A percentile compares a stretch with the other conserved stretches of the same genome.
Conservation (phyloP, 2,797 vertebrate species). For the Nasua narica region DNA sequence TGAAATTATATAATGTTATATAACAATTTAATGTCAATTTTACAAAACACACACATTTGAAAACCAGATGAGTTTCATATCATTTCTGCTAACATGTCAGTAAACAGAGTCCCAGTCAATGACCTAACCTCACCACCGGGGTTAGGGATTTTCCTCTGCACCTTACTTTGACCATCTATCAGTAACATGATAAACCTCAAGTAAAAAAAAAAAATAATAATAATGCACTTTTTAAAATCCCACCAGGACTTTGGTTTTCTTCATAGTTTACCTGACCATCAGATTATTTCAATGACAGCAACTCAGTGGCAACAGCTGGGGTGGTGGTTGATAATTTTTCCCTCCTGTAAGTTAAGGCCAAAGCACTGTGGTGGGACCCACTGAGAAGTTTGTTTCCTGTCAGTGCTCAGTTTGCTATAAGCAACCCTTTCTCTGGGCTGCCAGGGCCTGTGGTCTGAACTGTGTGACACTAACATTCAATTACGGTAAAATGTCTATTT, state of each 20-base stretch:
- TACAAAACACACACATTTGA: neutral
- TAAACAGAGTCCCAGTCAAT: neutral
- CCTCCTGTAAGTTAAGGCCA: constrained; percentile 57
- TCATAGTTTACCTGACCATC: neutral
- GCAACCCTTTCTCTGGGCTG: constrained; percentile 66
- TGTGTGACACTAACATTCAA: constrained; percentile 77
- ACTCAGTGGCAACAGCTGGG: neutral
- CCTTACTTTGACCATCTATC: constrained; percentile 39
- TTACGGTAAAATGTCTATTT: constrained; percentile 85
- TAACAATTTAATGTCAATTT: neutral
- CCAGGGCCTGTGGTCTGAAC: constrained; percentile 84
- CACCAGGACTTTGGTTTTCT: neutral
- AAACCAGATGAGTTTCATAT: neutral
- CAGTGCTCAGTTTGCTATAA: constrained; percentile 70
- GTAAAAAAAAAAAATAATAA: neutral
- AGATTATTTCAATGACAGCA: neutral
- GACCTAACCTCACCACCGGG: neutral
- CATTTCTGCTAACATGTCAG: constrained; percentile 41
- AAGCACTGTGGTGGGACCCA: constrained; percentile 71
- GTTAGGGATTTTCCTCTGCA: neutral
- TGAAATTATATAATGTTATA: neutral
- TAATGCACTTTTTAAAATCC: neutral
- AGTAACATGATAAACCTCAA: neutral
- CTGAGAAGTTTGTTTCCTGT: constrained; percentile 84
- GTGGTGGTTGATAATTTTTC: neutral